Percentiles rank a stretch among this genome's conserved stretches.
These are phyloP conservation scores for Otolemur crassicaudatus DNA, from an alignment of 2,797 vertebrate species.

Conservation along the genomic window DNA sequence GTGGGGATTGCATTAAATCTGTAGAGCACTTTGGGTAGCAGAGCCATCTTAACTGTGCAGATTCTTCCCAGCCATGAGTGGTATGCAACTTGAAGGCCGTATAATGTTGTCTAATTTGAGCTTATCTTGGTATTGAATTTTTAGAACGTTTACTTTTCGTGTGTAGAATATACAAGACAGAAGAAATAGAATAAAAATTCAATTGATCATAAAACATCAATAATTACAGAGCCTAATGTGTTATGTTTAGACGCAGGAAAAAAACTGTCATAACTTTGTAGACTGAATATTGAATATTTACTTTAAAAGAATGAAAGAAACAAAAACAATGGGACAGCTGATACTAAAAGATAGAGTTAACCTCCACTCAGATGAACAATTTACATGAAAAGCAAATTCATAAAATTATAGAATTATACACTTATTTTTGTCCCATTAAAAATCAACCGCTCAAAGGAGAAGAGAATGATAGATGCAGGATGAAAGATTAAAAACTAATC, in stretches of 20 bases:
- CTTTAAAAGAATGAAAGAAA: not conserved
- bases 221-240: not conserved
- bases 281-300: not conserved
- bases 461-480: not conserved
- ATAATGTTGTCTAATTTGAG: not conserved
- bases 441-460: not conserved
- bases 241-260: not conserved
- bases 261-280: conserved; percentile 17
- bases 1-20: too few species aligned
- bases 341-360: conserved; percentile 23
- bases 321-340: not conserved
- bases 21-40: too few species aligned
- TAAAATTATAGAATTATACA: not conserved
- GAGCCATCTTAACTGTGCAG: too few species aligned
- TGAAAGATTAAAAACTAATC: not conserved
- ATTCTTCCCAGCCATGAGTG: too few species aligned
- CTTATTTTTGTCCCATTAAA: not conserved
- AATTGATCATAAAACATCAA: conserved; percentile 20
- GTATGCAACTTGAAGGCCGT: not conserved
- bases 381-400: conserved; percentile 1
- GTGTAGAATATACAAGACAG: not conserved
- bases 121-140: not conserved
- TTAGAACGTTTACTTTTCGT: not conserved
- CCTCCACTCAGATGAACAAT: not conserved
- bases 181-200: not conserved